phyloP scores from a whole-genome alignment of 2,888 invertebrate species.

The Chymomyza amoena region DNA sequence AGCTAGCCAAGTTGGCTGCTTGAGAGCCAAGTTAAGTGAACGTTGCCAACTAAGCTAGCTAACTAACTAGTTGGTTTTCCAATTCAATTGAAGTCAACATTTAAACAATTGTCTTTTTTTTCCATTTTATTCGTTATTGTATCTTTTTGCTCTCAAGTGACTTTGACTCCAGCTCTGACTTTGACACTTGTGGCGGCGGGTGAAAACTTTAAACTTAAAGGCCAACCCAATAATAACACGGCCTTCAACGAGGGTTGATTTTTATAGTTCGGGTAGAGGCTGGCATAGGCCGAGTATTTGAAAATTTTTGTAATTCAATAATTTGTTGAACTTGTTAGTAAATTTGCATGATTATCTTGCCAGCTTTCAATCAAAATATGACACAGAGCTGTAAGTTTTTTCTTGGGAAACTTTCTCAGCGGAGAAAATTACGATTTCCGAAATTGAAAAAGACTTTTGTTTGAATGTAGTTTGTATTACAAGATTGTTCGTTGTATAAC shows the following conservation, averaged over 20 bases:
- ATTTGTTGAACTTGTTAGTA: too few species aligned
- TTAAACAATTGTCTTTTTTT: constrained; percentile 1
- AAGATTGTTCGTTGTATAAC: too few species aligned
- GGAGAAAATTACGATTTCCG: too few species aligned
- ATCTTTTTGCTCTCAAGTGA: not conserved
- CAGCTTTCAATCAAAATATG: too few species aligned
- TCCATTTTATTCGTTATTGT: not conserved
- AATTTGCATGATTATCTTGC: too few species aligned
- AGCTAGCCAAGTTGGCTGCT: not conserved
- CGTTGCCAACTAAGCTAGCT: constrained; percentile 12
- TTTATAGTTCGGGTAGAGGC: too few species aligned
- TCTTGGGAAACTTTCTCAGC: too few species aligned
- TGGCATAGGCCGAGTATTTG: too few species aligned
- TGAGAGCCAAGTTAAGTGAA: constrained; percentile 26
- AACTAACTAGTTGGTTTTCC: constrained; percentile 48
- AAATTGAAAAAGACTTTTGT: too few species aligned
- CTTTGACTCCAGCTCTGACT: not conserved
- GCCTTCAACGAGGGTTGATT: not conserved
- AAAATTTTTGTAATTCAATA: too few species aligned
- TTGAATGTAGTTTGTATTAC: too few species aligned
- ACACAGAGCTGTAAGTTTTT: too few species aligned
- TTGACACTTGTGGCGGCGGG: not conserved
- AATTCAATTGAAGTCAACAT: constrained; percentile 39
- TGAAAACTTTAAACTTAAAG: not conserved
- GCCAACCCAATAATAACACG: not conserved